Evolutionary conservation across 2,888 invertebrate genomes (phyloP).

Genomic region (Xylota sylvarum): DNA sequence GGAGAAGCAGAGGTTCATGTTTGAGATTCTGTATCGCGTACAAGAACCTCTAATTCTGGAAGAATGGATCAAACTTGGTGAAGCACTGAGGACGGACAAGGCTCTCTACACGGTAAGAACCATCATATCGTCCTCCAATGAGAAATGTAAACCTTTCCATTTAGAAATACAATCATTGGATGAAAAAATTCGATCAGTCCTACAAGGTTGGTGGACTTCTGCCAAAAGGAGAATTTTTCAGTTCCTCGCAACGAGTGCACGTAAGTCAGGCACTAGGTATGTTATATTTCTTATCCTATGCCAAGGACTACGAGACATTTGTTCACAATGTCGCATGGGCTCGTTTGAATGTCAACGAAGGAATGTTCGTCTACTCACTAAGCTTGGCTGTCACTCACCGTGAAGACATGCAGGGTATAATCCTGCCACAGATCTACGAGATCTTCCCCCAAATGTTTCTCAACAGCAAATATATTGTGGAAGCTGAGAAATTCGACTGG

Average conservation of each 20-base stretch:
- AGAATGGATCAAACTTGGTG: slow-evolving; percentile 80
- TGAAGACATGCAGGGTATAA: slow-evolving; percentile 86
- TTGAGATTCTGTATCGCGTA: slow-evolving; percentile 80
- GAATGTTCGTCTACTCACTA: slow-evolving; percentile 87
- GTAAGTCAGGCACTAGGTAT: slow-evolving; percentile 87
- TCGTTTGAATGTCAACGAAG: slow-evolving; percentile 87
- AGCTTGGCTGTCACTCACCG: slow-evolving; percentile 87
- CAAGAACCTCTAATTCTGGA: slow-evolving; percentile 80
- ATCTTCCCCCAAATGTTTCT: slow-evolving; percentile 88
- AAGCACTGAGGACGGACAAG: slow-evolving; percentile 78
- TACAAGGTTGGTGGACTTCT: slow-evolving; percentile 85
- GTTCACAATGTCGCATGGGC: slow-evolving; percentile 88
- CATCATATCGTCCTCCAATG: background rate
- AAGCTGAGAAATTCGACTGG: slow-evolving; percentile 79
- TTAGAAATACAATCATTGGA: slow-evolving; percentile 36
- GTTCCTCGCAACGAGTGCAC: slow-evolving; percentile 48
- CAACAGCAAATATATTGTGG: slow-evolving; percentile 86
- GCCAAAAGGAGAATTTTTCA: slow-evolving; percentile 68
- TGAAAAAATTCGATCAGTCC: slow-evolving; percentile 84
- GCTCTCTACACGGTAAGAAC: slow-evolving; percentile 79
- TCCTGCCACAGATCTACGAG: slow-evolving; percentile 88
- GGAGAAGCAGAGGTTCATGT: slow-evolving; percentile 80
- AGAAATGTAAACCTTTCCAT: background rate
- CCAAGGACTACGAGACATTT: slow-evolving; percentile 89
- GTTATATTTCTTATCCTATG: slow-evolving; percentile 88